Conservation (phyloP, 2,888 invertebrate species). For the Altica lythri region DNA sequence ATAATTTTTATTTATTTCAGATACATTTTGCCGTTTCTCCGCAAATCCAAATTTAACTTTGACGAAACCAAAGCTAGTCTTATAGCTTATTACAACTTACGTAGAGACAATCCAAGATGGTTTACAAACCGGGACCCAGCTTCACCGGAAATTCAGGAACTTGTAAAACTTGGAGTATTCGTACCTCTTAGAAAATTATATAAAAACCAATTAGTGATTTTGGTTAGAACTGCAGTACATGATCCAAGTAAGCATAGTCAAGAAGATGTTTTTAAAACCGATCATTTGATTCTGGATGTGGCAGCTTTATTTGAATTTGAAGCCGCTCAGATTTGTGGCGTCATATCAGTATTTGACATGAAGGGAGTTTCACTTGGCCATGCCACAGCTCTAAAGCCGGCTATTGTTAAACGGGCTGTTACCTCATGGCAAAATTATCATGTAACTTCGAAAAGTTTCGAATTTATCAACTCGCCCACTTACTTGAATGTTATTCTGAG, state of each 20-base stretch:
- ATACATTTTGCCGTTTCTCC: conserved; percentile 61
- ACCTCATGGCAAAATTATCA: conserved; percentile 74
- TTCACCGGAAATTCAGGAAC: conserved; percentile 61
- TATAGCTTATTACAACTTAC: conserved; percentile 61
- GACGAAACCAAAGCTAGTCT: conserved; percentile 63
- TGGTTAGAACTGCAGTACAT: conserved; percentile 65
- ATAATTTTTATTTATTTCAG: no score
- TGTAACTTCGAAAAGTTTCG: conserved; percentile 67
- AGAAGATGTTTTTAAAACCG: conserved; percentile 66
- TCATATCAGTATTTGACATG: conserved; percentile 68
- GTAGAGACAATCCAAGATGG: conserved; percentile 62
- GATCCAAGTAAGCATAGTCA: conserved; percentile 63
- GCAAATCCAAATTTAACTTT: conserved; percentile 64
- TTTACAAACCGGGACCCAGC: conserved; percentile 63
- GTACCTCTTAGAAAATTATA: conserved; percentile 58
- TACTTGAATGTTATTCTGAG: conserved; percentile 71
- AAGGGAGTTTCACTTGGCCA: conserved; percentile 59
- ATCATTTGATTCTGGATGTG: conserved; percentile 67
- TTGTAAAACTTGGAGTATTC: conserved; percentile 62
- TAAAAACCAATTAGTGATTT: conserved; percentile 62
- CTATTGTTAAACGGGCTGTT: conserved; percentile 64
- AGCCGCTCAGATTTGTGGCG: conserved; percentile 59
- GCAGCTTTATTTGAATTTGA: conserved; percentile 58
- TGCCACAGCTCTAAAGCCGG: conserved; percentile 61
- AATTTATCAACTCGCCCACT: conserved; percentile 67